Percentiles rank a stretch among this genome's conserved stretches.
Evolutionary conservation across 2,888 invertebrate species (phyloP).

Genomic region (Protodeltote pygarga): DNA sequence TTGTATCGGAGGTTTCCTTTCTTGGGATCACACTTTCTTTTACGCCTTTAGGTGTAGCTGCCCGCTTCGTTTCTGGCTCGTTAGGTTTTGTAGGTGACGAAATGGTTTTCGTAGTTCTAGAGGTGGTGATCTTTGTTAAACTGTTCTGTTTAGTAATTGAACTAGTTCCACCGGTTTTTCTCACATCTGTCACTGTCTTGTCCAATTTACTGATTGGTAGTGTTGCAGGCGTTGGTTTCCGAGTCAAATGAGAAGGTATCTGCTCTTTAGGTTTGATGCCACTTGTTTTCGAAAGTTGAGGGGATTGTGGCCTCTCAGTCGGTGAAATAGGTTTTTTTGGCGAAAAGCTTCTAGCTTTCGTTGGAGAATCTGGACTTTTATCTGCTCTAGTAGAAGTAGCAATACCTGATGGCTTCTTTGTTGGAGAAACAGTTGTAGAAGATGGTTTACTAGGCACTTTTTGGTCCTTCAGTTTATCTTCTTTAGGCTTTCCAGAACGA

Average conservation of each 20-base stretch:
- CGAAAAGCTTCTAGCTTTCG: conserved; percentile 72
- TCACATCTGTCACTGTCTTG: conserved; percentile 62
- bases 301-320: conserved; percentile 71
- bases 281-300: conserved; percentile 68
- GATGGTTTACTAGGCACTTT: conserved; percentile 61
- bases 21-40: conserved; percentile 72
- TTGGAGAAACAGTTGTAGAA: conserved; percentile 72
- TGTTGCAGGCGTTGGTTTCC: conserved; percentile 65
- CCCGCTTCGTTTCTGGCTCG: conserved; percentile 69
- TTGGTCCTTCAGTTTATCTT: conserved; percentile 57
- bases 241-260: conserved; percentile 57
- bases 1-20: conserved; percentile 70
- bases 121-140: conserved; percentile 57
- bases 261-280: conserved; percentile 70
- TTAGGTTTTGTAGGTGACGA: conserved; percentile 45
- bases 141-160: conserved; percentile 63
- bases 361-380: conserved; percentile 57
- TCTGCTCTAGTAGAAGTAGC: conserved; percentile 52
- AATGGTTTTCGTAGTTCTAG: conserved; percentile 60
- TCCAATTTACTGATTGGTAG: conserved; percentile 67
- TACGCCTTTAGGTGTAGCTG: conserved; percentile 68
- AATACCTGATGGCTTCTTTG: conserved; percentile 61
- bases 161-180: conserved; percentile 58
- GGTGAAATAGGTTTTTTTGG: conserved; percentile 70
- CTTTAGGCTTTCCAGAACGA: conserved; percentile 39